Evolutionary conservation across 2,113 vertebrate species (phyloP), one percentile per base, ranked within the genome.

Genomic region (Hippoglossus stenolepis): DNA sequence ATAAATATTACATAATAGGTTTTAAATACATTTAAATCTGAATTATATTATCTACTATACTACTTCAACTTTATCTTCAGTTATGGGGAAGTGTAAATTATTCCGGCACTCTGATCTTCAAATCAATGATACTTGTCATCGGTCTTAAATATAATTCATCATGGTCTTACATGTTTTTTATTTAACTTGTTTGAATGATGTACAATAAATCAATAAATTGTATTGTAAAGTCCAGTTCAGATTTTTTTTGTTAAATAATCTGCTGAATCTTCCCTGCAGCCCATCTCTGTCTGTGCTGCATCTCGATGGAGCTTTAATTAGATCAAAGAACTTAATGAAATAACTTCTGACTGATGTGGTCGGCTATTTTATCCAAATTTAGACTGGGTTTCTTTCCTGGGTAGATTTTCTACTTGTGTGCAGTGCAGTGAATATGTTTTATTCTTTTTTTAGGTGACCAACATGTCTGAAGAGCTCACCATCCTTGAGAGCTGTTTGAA

Each of bases 401-500:
- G 2, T 56, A 23, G 53, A 21, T 56, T 11, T n/a, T 23, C 17
- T 20, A n/a, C 18, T 3, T 21, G 21, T 26, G 11, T 58, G 56
- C 56, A 24, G 21, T 58, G 56, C 23, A 47, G 58, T 24, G 65
- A 59, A 73, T 49, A 47, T 20, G 40, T 59, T 40, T 40, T 26
- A 5, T 4, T 45, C 28, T 86, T 87, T 64, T 67, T 65, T 77
- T 69, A 99, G 97, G 97, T 99, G 67, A 97, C 96, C 93, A 97
- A 99, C 90, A 98, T 99, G 97, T 98, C 98, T 2, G 97, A 98
- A 47, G 97, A 98, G 65, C 96, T 99, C 60, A 95, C 95, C 45
- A 84, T 95, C 54, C 87, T 99, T 69, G 98, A 99, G 91, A 94
- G 91, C 85, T 97, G 95, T 82, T 91, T 99, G 88, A 98, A 97